A percentile compares a stretch with the other conserved stretches of the same genome.
These are phyloP conservation scores for Tragulus kanchil DNA, from an alignment of 2,113 vertebrate genomes.

Conservation along the genomic window DNA sequence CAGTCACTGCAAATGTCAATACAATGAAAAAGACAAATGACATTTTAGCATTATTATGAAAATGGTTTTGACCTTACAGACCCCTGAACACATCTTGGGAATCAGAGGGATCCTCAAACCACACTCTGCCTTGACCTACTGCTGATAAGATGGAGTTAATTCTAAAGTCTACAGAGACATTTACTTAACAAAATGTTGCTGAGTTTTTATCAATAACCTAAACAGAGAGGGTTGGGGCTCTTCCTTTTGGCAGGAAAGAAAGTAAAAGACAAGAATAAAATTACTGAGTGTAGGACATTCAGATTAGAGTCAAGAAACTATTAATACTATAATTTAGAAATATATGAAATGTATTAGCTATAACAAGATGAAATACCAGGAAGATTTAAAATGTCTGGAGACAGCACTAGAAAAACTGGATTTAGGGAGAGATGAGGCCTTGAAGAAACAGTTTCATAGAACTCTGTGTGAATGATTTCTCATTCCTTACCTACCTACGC, in stretches of 20 bases:
- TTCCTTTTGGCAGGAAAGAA: background rate
- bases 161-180: background rate
- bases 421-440: background rate
- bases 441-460: background rate
- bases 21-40: background rate
- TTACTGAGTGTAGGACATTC: background rate
- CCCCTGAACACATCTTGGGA: background rate
- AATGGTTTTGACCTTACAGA: constrained; percentile 1
- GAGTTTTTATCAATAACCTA: background rate
- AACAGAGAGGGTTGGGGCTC: background rate
- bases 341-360: background rate
- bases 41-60: background rate
- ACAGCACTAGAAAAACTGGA: background rate
- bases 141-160: background rate
- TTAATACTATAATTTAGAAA: constrained; percentile 1
- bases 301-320: background rate
- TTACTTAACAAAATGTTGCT: background rate
- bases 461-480: background rate
- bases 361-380: background rate
- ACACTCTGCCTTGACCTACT: background rate
- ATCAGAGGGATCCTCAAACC: background rate
- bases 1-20: background rate
- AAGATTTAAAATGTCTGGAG: background rate
- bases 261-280: constrained; percentile 2
- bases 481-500: background rate